A percentile compares a stretch with the other conserved stretches of the same genome.
Evolutionary conservation across 2,888 invertebrate genomes (phyloP).

Genomic region (Ochropacha duplaris): DNA sequence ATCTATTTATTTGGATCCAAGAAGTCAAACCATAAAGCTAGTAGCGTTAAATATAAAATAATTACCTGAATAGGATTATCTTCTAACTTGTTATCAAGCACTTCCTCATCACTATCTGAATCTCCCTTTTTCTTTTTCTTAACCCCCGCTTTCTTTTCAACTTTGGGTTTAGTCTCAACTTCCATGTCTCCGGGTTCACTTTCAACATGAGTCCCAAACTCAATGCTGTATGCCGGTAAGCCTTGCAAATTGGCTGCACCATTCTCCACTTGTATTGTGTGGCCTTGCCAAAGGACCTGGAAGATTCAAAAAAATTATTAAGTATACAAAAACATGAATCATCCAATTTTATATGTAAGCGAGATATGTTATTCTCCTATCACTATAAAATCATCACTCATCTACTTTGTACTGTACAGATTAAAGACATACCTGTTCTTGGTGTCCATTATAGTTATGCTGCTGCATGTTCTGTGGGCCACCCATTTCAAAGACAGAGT

Average conservation of each 20-base stretch:
- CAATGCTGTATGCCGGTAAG: conserved; percentile 65
- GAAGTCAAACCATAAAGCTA: no score
- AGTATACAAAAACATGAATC: background rate
- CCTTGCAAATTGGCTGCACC: conserved; percentile 66
- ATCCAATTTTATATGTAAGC: background rate
- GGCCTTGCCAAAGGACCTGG: conserved; percentile 86
- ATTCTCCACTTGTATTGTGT: conserved; percentile 85
- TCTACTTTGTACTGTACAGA: conserved; percentile 10
- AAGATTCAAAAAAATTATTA: conserved; percentile 28
- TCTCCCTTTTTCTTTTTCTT: conserved; percentile 81
- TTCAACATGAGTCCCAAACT: conserved; percentile 66
- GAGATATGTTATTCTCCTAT: conserved; percentile 4
- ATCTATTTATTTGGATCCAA: no score
- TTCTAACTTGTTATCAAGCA: conserved; percentile 86
- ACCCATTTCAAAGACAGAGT: conserved; percentile 76
- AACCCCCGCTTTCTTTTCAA: conserved; percentile 68
- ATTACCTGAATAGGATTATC: conserved; percentile 84
- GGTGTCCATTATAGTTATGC: conserved; percentile 76
- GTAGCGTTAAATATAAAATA: no score
- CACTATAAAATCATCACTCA: background rate
- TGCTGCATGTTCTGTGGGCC: conserved; percentile 71
- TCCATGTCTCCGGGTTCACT: conserved; percentile 62
- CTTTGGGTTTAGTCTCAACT: conserved; percentile 72
- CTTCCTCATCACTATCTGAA: conserved; percentile 75
- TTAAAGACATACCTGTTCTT: conserved; percentile 63